These are phyloP conservation scores for Pammene fasciana DNA, from an alignment of 2,888 invertebrate genomes.

Conservation along the genomic window DNA sequence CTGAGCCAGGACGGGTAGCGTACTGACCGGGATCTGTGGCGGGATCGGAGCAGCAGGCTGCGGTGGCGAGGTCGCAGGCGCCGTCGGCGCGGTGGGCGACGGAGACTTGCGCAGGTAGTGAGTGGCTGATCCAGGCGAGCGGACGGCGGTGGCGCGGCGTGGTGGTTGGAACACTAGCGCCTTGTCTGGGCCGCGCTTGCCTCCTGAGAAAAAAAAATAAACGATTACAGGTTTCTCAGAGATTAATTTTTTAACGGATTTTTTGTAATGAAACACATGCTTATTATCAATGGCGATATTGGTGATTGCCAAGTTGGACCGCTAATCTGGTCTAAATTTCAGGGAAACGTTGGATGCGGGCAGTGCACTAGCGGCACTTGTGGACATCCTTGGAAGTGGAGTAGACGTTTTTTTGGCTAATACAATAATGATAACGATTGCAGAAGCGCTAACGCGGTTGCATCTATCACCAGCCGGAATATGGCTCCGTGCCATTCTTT, in stretches of 20 bases:
- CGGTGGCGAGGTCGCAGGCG: slow-evolving; percentile 56
- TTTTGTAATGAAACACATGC: no score
- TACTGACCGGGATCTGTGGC: slow-evolving; percentile 47
- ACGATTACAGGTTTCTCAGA: no score
- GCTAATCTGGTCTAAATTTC: no score
- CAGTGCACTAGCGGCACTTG: no score
- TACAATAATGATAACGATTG: no score
- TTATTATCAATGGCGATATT: no score
- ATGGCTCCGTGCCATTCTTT: neutral
- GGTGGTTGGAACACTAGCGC: slow-evolving; percentile 87
- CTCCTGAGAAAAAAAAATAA: slow-evolving; percentile 53
- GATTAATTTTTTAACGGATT: no score
- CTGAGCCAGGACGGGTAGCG: slow-evolving; percentile 93
- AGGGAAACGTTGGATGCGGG: no score
- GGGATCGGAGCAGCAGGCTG: slow-evolving; percentile 57
- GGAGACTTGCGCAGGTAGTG: slow-evolving; percentile 97
- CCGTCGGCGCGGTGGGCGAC: slow-evolving; percentile 89
- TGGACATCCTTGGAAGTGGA: no score
- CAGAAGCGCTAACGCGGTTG: neutral
- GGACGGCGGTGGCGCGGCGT: slow-evolving; percentile 90
- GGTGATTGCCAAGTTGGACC: no score
- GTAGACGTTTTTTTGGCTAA: no score
- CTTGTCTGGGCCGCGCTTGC: slow-evolving; percentile 84
- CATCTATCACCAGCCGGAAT: neutral
- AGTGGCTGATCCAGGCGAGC: slow-evolving; percentile 91